phyloP scores from a whole-genome alignment of 2,888 invertebrate genomes.

The Drosophila nigritarsus region DNA sequence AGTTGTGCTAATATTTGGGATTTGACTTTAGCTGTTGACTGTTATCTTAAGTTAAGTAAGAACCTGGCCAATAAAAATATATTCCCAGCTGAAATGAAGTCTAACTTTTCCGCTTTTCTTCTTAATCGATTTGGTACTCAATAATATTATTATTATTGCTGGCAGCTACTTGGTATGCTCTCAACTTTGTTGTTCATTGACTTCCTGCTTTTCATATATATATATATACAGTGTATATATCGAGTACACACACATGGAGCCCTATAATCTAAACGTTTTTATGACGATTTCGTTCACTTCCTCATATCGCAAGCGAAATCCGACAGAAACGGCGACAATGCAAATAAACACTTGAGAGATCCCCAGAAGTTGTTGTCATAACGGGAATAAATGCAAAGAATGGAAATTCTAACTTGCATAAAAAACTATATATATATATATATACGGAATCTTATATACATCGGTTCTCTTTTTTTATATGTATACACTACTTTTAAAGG shows the following conservation, averaged over 20 bases:
- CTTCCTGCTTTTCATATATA: slow-evolving; percentile 27
- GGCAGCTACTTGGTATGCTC: slow-evolving; percentile 15
- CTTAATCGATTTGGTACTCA: not conserved
- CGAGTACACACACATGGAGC: slow-evolving; percentile 1
- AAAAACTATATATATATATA: not conserved
- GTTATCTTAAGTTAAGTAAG: not conserved
- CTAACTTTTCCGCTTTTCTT: not conserved
- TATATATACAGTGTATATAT: not conserved
- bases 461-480: not conserved
- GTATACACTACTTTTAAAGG: not conserved
- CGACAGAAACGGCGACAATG: slow-evolving; percentile 22
- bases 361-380: slow-evolving; percentile 6
- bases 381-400: not conserved
- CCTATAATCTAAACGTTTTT: slow-evolving; percentile 31
- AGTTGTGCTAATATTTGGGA: not conserved
- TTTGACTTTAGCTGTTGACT: not conserved
- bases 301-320: slow-evolving; percentile 31
- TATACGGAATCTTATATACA: not conserved
- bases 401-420: not conserved
- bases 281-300: slow-evolving; percentile 39
- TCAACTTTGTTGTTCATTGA: slow-evolving; percentile 8
- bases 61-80: not conserved
- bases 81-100: not conserved
- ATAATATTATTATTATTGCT: slow-evolving; percentile 5
- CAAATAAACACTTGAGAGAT: slow-evolving; percentile 67